Evolutionary conservation across 2,888 invertebrate species (phyloP).

Genomic region (Drosophila peninsularis): DNA sequence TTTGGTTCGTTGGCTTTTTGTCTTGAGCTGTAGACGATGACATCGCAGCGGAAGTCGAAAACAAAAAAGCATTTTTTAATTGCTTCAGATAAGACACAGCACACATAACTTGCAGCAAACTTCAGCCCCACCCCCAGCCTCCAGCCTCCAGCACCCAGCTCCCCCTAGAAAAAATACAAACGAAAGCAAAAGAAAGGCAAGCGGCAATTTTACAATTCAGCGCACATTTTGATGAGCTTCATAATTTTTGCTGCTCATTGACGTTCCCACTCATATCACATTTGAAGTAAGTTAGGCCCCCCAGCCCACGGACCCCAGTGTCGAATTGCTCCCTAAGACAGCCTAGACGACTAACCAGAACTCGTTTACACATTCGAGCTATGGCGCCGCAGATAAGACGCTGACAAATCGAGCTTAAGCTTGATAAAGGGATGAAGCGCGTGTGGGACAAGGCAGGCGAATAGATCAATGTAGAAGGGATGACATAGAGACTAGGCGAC

Average conservation of each 20-base stretch:
- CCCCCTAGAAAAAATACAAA: conserved; percentile 9
- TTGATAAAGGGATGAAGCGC: not conserved
- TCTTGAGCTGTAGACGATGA: conserved; percentile 33
- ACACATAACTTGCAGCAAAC: conserved; percentile 59
- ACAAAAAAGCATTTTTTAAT: conserved; percentile 76
- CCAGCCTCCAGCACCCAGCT: not conserved
- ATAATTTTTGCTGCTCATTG: conserved; percentile 77
- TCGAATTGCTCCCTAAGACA: conserved; percentile 6
- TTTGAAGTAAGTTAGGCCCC: conserved; percentile 34
- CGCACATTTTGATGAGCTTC: conserved; percentile 78
- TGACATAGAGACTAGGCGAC: not conserved
- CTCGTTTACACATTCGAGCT: conserved; percentile 30
- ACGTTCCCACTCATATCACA: conserved; percentile 62
- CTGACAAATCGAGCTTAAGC: not conserved
- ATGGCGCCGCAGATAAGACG: conserved; percentile 9
- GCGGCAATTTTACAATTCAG: conserved; percentile 81
- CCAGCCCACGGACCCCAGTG: not conserved
- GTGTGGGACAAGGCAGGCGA: no score
- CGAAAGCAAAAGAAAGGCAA: conserved; percentile 38
- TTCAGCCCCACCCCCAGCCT: not conserved
- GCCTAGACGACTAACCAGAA: conserved; percentile 27
- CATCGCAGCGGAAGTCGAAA: conserved; percentile 58
- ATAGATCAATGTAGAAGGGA: not conserved
- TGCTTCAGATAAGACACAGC: conserved; percentile 81
- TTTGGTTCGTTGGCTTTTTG: conserved; percentile 44